phyloP scores from a whole-genome alignment of 30 jellyfish, hydroid and myxozoan species.

The Calvadosia cruxmelitensis region DNA sequence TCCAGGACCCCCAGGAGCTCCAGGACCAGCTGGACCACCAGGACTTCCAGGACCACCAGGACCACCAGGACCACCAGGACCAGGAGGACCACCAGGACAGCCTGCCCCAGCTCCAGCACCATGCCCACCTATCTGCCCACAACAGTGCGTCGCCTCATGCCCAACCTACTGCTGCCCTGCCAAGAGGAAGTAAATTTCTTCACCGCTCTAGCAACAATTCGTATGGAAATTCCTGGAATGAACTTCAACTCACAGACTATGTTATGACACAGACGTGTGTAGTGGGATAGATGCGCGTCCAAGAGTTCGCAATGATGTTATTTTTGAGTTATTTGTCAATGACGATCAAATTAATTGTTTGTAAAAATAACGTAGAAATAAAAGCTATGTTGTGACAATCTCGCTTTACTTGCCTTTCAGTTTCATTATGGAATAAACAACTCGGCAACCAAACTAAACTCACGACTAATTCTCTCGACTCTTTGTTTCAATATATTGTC shows the following conservation, averaged over 20 bases:
- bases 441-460: too few relatives aligned
- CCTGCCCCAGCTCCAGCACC: slow-evolving; percentile 99
- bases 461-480: too few relatives aligned
- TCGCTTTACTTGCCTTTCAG: not conserved
- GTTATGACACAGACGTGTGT: not conserved
- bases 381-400: not conserved
- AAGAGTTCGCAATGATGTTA: not conserved
- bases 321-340: not conserved
- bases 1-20: slow-evolving; percentile 97
- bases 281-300: not conserved
- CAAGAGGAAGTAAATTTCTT: not conserved
- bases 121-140: slow-evolving; percentile 97
- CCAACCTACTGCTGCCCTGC: slow-evolving; percentile 34
- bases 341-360: not conserved
- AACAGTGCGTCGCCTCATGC: slow-evolving; percentile 73
- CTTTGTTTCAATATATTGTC: too few relatives aligned
- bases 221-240: not conserved
- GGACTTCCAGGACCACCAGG: slow-evolving; percentile 98
- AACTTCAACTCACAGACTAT: not conserved
- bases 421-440: not conserved
- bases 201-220: not conserved
- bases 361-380: slow-evolving; percentile 1
- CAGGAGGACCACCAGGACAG: slow-evolving; percentile 97
- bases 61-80: slow-evolving; percentile 98
- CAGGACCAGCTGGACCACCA: slow-evolving; percentile 99